Evolutionary conservation across 2,797 vertebrate species (phyloP).

Genomic region (Chiloscyllium punctatum): DNA sequence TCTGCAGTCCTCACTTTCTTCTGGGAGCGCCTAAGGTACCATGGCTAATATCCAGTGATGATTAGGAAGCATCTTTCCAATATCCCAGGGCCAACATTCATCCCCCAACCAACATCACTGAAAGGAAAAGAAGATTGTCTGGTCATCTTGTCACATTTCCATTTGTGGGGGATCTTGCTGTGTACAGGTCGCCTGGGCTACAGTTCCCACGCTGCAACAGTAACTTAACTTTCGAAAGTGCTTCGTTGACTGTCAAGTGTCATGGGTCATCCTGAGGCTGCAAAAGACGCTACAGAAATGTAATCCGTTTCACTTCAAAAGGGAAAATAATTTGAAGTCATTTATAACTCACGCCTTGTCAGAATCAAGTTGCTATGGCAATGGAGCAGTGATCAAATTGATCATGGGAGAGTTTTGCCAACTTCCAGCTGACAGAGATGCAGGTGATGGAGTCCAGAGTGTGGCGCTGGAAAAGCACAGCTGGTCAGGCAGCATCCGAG

Average conservation of each 20-base stretch:
- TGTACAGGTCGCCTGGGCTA: not conserved
- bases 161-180: not conserved
- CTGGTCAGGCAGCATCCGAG: too few species aligned
- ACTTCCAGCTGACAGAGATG: too few species aligned
- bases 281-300: not conserved
- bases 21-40: not conserved
- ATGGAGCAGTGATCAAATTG: too few species aligned
- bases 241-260: too few species aligned
- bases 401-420: too few species aligned
- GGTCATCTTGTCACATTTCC: not conserved
- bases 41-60: not conserved
- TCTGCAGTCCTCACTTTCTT: too few species aligned
- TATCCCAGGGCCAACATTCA: not conserved
- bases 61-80: too few species aligned
- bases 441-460: too few species aligned
- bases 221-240: not conserved
- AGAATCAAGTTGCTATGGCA: not conserved
- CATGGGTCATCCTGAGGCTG: not conserved
- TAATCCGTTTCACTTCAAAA: not conserved
- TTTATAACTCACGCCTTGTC: too few species aligned
- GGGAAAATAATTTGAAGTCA: not conserved
- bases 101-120: not conserved
- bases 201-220: not conserved
- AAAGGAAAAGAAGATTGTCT: not conserved
- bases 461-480: too few species aligned